These are phyloP conservation scores for Hystrix cristata DNA, from an alignment of 2,113 vertebrate genomes.

Conservation along the genomic window DNA sequence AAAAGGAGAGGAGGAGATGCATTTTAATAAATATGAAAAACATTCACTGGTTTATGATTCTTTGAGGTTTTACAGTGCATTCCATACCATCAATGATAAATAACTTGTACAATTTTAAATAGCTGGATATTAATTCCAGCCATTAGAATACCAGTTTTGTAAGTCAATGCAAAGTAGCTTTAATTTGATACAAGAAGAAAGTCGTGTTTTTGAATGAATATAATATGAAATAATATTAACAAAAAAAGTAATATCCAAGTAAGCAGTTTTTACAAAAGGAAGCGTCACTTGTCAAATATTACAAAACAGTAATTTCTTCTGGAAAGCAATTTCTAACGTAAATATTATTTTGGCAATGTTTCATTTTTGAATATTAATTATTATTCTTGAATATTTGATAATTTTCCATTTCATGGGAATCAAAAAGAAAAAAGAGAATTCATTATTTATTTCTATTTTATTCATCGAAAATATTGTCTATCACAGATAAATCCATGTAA, in stretches of 20 bases:
- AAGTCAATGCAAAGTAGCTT: neutral
- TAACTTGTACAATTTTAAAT: neutral
- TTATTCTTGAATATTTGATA: slow-evolving; percentile 50
- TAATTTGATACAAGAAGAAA: slow-evolving; percentile 55
- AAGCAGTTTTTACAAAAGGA: neutral
- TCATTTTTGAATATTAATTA: neutral
- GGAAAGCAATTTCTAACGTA: neutral
- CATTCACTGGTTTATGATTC: neutral
- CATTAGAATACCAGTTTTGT: slow-evolving; percentile 7
- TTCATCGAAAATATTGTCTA: neutral
- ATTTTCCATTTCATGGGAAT: neutral
- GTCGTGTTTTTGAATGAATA: neutral
- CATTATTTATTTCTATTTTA: slow-evolving; percentile 33
- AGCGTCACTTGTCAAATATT: slow-evolving; percentile 44
- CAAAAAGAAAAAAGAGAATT: neutral
- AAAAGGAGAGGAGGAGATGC: neutral
- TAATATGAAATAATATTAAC: slow-evolving; percentile 47
- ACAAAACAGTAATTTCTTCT: slow-evolving; percentile 36
- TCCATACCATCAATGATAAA: neutral
- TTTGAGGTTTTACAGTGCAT: neutral
- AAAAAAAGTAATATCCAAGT: neutral
- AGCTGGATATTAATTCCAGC: neutral
- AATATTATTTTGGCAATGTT: slow-evolving; percentile 64
- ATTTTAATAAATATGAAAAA: neutral
- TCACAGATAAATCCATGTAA: neutral